A percentile compares a stretch with the other conserved stretches of the same genome.
Evolutionary conservation across 1,140 invertebrate genomes (phyloP).

Genomic region (Dufourea novaeangliae): DNA sequence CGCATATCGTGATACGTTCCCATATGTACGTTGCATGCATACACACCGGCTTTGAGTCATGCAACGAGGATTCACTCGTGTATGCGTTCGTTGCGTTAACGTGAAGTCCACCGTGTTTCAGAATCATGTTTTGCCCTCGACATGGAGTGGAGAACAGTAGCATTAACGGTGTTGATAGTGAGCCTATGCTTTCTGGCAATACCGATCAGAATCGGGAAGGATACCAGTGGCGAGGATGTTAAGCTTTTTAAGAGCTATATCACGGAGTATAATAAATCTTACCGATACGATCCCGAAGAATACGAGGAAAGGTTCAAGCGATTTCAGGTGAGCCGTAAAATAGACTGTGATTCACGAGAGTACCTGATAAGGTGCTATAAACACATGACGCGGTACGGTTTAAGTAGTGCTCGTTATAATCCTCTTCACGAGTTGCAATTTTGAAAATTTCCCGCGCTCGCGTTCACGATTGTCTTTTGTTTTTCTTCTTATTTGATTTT

Average conservation of each 20-base stretch:
- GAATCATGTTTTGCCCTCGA: constrained; percentile 48
- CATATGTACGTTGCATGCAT: neutral
- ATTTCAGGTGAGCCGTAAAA: constrained; percentile 84
- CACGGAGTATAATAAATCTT: constrained; percentile 86
- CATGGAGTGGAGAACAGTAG: constrained; percentile 80
- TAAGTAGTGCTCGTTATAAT: neutral
- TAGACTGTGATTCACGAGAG: neutral
- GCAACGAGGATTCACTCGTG: constrained; percentile 39
- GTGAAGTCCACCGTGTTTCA: constrained; percentile 22
- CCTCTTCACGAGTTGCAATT: neutral
- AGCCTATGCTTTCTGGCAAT: constrained; percentile 81
- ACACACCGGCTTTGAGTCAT: constrained; percentile 50
- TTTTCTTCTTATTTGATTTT: neutral
- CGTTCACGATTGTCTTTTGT: too few species aligned
- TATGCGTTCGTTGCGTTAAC: neutral
- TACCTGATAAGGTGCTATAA: neutral
- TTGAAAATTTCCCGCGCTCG: constrained; percentile 22
- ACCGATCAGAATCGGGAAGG: constrained; percentile 77
- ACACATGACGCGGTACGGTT: neutral
- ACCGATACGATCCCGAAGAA: constrained; percentile 83
- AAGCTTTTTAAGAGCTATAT: constrained; percentile 85
- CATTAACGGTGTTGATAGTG: constrained; percentile 71
- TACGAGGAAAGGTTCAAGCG: constrained; percentile 84
- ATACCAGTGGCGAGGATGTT: constrained; percentile 69
- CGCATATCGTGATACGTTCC: neutral